Evolutionary conservation across 2,113 vertebrate species (phyloP).

Genomic region (Gasterosteus aculeatus): DNA sequence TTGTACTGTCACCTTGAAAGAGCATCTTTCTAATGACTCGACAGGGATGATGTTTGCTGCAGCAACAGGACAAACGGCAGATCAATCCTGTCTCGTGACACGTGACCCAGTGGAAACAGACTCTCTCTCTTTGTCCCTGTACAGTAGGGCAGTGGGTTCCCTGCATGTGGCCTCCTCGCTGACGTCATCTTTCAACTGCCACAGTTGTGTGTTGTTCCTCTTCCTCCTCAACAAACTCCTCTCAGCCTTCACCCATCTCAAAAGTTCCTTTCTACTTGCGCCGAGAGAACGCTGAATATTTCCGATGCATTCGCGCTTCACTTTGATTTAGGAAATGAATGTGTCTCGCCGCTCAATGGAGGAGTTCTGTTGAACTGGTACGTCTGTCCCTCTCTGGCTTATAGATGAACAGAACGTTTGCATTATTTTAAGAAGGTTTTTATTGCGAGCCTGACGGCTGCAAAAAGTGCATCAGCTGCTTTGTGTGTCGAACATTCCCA

Average conservation of each 20-base stretch:
- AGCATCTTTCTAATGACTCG: neutral
- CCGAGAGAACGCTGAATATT: neutral
- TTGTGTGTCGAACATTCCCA: slow-evolving; percentile 52
- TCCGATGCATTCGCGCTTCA: neutral
- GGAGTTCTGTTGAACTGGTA: neutral
- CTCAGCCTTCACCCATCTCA: slow-evolving; percentile 43
- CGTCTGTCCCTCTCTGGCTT: neutral
- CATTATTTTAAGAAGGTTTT: neutral
- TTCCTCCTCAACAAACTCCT: slow-evolving; percentile 62
- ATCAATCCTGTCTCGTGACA: slow-evolving; percentile 19
- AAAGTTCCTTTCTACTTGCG: slow-evolving; percentile 38
- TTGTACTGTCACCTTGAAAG: neutral
- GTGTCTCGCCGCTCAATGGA: neutral
- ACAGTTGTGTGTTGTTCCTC: slow-evolving; percentile 63
- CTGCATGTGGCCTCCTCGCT: slow-evolving; percentile 56
- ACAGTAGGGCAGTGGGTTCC: slow-evolving; percentile 48
- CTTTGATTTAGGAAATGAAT: neutral
- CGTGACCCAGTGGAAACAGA: slow-evolving; percentile 9
- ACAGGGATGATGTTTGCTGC: slow-evolving; percentile 2
- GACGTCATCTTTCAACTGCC: slow-evolving; percentile 55
- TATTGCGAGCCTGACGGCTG: slow-evolving; percentile 7
- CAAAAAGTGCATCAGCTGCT: slow-evolving; percentile 43
- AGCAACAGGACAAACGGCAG: slow-evolving; percentile 24
- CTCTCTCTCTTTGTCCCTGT: slow-evolving; percentile 12
- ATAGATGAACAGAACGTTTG: neutral